Percentiles rank a stretch among this genome's conserved stretches.
phyloP scores from a whole-genome alignment of 2,888 invertebrate genomes.

The Hybos culiciformis region DNA sequence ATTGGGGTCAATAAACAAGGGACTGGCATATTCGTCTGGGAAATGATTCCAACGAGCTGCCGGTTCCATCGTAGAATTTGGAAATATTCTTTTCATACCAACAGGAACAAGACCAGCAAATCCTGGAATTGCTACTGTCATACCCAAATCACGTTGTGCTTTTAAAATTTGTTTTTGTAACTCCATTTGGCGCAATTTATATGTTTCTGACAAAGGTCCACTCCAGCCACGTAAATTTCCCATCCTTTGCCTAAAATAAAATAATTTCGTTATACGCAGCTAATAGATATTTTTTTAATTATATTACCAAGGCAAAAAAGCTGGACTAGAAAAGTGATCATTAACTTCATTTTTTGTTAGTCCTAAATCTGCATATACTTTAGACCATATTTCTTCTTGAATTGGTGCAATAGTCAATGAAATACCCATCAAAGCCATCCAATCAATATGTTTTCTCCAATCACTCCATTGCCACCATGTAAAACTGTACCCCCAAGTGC shows the following conservation, averaged over 20 bases:
- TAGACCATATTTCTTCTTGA: constrained; percentile 79
- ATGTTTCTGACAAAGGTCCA: constrained; percentile 60
- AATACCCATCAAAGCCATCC: constrained; percentile 93
- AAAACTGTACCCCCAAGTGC: constrained; percentile 69
- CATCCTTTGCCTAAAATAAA: constrained; percentile 56
- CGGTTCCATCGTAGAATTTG: constrained; percentile 50
- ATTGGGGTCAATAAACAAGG: constrained; percentile 62
- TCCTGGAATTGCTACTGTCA: constrained; percentile 73
- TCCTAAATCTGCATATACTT: constrained; percentile 59
- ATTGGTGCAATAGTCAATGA: constrained; percentile 75
- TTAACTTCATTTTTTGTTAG: constrained; percentile 62
- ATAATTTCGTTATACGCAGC: constrained; percentile 29
- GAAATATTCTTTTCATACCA: constrained; percentile 55
- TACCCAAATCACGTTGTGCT: constrained; percentile 69
- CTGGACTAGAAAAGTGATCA: constrained; percentile 78
- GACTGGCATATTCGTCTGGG: constrained; percentile 59
- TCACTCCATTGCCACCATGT: constrained; percentile 77
- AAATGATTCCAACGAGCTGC: constrained; percentile 65
- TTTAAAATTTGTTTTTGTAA: constrained; percentile 61
- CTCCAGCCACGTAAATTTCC: constrained; percentile 87
- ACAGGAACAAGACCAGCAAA: constrained; percentile 85
- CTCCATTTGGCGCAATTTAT: constrained; percentile 52
- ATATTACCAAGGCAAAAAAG: constrained; percentile 76
- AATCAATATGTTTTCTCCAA: constrained; percentile 82
- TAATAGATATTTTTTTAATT: no score